Conservation (phyloP, 2,113 vertebrate species). For the Alexandromys fortis region DNA sequence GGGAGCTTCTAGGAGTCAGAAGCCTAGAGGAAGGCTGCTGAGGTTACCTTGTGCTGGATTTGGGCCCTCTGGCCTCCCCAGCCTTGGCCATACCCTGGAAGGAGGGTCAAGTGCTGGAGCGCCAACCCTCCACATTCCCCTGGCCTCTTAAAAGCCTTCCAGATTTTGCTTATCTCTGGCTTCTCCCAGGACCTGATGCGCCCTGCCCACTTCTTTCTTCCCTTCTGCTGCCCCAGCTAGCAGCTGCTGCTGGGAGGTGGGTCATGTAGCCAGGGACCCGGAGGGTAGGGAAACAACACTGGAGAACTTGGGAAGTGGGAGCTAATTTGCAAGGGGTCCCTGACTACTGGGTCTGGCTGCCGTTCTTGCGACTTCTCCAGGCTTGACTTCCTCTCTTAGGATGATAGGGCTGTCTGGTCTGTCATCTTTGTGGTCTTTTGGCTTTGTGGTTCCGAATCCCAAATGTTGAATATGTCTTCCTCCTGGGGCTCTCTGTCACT, state of each 20-base stretch:
- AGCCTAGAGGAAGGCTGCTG: accelerated
- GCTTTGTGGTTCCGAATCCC: background rate
- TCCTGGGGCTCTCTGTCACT: background rate
- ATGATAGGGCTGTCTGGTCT: background rate
- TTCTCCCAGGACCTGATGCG: background rate
- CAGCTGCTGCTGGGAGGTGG: background rate
- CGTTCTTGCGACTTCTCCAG: background rate
- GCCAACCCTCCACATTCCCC: too few species aligned
- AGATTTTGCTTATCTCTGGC: background rate
- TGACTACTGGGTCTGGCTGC: background rate
- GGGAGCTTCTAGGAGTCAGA: background rate
- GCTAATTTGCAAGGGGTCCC: background rate
- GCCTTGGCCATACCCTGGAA: background rate
- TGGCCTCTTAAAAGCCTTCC: accelerated
- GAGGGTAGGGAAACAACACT: background rate
- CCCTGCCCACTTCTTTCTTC: background rate
- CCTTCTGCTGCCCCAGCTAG: background rate
- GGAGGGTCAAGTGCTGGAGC: background rate
- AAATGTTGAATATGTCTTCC: background rate
- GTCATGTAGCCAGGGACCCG: accelerated
- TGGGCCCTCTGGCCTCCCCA: background rate
- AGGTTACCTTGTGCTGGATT: background rate
- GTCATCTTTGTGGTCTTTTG: background rate
- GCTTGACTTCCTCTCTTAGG: background rate
- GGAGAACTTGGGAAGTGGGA: background rate